A percentile compares a stretch with the other conserved stretches of the same genome.
Evolutionary conservation across 2,113 vertebrate species (phyloP).

Genomic region (Pimephales promelas): DNA sequence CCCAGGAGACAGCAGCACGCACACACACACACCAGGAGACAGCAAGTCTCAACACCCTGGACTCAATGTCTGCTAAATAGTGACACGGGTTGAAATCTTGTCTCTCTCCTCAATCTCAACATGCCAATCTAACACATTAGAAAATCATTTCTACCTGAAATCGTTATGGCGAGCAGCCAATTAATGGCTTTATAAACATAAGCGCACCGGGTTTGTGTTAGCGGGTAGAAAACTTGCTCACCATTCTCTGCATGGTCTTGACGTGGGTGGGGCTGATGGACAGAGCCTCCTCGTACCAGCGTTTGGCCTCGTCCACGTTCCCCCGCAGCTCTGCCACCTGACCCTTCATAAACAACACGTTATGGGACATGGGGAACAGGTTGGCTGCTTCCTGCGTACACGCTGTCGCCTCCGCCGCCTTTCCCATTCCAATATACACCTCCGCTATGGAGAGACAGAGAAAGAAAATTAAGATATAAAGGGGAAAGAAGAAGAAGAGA

Average conservation of each 20-base stretch:
- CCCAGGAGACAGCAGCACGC: neutral
- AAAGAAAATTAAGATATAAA: neutral
- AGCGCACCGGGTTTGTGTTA: neutral
- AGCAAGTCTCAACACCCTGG: neutral
- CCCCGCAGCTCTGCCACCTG: constrained; percentile 95
- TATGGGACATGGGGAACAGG: constrained; percentile 95
- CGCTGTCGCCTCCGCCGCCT: constrained; percentile 91
- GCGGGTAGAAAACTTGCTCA: constrained; percentile 68
- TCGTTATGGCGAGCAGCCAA: neutral
- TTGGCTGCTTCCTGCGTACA: constrained; percentile 97
- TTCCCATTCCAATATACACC: constrained; percentile 95
- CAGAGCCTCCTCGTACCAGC: constrained; percentile 98
- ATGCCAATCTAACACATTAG: neutral
- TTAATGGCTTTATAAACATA: neutral
- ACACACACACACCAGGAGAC: neutral
- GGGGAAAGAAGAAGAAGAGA: neutral
- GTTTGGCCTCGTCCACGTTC: constrained; percentile 89
- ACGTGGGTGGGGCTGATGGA: constrained; percentile 98
- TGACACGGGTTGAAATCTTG: neutral
- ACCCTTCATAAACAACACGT: constrained; percentile 94
- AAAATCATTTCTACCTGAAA: neutral
- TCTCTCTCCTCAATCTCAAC: neutral
- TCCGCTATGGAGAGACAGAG: constrained; percentile 79
- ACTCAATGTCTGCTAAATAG: neutral
- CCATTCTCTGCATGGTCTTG: constrained; percentile 98